phyloP scores from a whole-genome alignment of 2,888 invertebrate species.

The Oligia fasciuncula region DNA sequence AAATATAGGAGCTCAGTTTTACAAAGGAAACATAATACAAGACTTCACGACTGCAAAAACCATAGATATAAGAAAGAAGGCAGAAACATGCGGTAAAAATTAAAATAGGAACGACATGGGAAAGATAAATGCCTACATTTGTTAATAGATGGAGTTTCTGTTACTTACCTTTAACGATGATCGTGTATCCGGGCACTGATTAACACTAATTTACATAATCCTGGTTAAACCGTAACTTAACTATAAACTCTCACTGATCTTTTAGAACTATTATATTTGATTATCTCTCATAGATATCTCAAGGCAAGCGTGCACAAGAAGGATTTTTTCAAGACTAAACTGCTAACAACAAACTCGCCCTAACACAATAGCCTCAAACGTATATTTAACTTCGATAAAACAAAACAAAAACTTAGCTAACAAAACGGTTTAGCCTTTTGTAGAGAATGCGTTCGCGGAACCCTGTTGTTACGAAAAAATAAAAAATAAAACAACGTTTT shows the following conservation, averaged over 20 bases:
- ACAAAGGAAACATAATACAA: not conserved
- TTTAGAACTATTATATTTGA: conserved; percentile 38
- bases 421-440: conserved; percentile 85
- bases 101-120: not conserved
- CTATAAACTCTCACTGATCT: conserved; percentile 41
- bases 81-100: not conserved
- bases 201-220: conserved; percentile 43
- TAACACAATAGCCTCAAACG: conserved; percentile 87
- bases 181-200: conserved; percentile 37
- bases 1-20: not conserved
- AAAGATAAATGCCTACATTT: not conserved
- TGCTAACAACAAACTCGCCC: conserved; percentile 79
- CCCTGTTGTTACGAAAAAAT: conserved; percentile 71
- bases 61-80: not conserved
- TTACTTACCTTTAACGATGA: conserved; percentile 45
- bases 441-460: conserved; percentile 87
- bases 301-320: conserved; percentile 84
- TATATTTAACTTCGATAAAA: conserved; percentile 88
- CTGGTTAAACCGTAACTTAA: conserved; percentile 12
- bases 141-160: not conserved
- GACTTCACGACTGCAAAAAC: not conserved
- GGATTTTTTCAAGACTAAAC: conserved; percentile 88
- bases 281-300: conserved; percentile 62
- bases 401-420: conserved; percentile 84
- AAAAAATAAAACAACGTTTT: conserved; percentile 77